Percentiles rank a stretch among this genome's conserved stretches.
These are phyloP conservation scores for Danio jaintianensis DNA, from an alignment of 2,797 vertebrate genomes.

Conservation along the genomic window DNA sequence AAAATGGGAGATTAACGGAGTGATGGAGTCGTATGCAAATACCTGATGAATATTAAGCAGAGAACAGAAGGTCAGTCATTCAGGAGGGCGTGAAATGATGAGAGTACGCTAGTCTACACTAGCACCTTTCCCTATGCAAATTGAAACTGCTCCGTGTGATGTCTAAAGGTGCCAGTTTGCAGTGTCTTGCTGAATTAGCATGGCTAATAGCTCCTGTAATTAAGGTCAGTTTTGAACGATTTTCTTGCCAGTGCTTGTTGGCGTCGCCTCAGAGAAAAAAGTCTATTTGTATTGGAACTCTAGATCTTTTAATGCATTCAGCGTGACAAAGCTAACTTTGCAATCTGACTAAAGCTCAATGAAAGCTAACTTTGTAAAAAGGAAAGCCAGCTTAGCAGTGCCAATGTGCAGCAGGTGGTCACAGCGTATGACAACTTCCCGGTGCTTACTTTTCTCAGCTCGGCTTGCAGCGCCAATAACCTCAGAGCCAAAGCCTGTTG, in stretches of 20 bases:
- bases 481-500: constrained; percentile 18
- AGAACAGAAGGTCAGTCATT: constrained; percentile 63
- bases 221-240: constrained; percentile 75
- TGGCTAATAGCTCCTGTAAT: constrained; percentile 79
- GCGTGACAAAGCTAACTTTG: constrained; percentile 5
- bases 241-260: constrained; percentile 45
- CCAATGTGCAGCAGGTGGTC: constrained; percentile 11
- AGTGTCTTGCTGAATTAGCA: constrained; percentile 76
- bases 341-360: constrained; percentile 9
- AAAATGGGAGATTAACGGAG: constrained; percentile 58
- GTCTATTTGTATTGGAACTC: constrained; percentile 49
- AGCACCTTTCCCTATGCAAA: constrained; percentile 55
- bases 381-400: constrained; percentile 26
- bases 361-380: constrained; percentile 36
- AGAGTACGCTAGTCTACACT: constrained; percentile 43
- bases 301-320: constrained; percentile 13
- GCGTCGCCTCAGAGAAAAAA: constrained; percentile 24
- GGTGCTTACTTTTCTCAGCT: constrained; percentile 12
- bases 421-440: constrained; percentile 3
- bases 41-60: constrained; percentile 65
- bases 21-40: constrained; percentile 64
- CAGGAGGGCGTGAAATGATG: constrained; percentile 52
- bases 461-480: constrained; percentile 8
- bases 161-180: constrained; percentile 71
- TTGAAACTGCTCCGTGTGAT: constrained; percentile 69